Evolutionary conservation across 2,797 vertebrate species (phyloP).

Genomic region (Parauchenoglanis ngamensis): DNA sequence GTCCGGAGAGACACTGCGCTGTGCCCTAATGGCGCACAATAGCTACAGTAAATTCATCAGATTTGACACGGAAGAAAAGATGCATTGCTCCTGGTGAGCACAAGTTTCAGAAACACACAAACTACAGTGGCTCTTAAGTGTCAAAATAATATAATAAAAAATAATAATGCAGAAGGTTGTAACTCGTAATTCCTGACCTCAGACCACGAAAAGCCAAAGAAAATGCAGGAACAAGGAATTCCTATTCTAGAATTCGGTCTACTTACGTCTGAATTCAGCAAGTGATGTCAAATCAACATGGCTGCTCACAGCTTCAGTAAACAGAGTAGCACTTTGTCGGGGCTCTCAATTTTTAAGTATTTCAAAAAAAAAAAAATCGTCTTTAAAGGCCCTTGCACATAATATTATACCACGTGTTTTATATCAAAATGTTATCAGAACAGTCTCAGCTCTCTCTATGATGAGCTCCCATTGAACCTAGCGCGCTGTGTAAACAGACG

Average conservation of each 20-base stretch:
- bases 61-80: constrained; percentile 24
- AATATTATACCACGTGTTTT: too few relatives aligned
- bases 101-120: neutral
- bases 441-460: too few relatives aligned
- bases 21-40: constrained; percentile 39
- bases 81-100: constrained; percentile 27
- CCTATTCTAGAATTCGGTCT: neutral
- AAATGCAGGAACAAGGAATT: neutral
- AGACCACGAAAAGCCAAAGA: neutral
- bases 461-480: too few relatives aligned
- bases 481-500: too few relatives aligned
- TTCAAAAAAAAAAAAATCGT: too few relatives aligned
- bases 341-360: too few relatives aligned
- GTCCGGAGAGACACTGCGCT: constrained; percentile 33
- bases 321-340: neutral
- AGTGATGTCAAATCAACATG: neutral
- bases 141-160: neutral
- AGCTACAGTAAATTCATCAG: constrained; percentile 45
- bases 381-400: too few relatives aligned
- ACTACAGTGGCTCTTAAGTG: neutral
- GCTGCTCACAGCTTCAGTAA: neutral
- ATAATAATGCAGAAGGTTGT: neutral
- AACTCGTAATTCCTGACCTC: neutral
- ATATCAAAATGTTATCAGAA: too few relatives aligned
- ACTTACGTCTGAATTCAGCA: neutral